Conservation (phyloP, 2,113 vertebrate species). For the Glaucomys volans region DNA sequence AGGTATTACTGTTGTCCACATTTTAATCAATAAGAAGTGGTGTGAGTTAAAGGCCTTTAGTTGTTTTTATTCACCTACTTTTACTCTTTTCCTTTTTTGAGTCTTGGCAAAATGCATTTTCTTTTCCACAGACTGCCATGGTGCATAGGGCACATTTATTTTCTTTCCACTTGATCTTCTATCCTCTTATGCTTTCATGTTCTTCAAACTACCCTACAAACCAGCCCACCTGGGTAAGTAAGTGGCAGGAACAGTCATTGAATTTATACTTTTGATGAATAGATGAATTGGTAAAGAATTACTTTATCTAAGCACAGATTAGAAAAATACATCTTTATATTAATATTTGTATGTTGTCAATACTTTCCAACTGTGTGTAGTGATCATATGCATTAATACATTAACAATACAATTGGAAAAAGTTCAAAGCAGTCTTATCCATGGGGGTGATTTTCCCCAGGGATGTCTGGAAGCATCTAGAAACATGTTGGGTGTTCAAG, state of each 20-base stretch:
- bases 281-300: not conserved
- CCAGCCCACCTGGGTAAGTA: no score
- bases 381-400: not conserved
- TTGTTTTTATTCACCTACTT: conserved; percentile 1
- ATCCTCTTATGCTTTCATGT: no score
- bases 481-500: not conserved
- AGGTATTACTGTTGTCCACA: not conserved
- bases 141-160: no score
- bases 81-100: no score
- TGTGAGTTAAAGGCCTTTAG: no score
- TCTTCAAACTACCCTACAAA: no score
- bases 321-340: not conserved
- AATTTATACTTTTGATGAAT: no score
- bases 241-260: no score
- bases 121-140: no score
- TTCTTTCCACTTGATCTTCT: no score
- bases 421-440: not conserved
- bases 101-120: no score
- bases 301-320: not conserved
- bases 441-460: not conserved
- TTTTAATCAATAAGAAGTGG: not conserved
- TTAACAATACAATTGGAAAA: not conserved
- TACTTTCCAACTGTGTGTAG: not conserved
- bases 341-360: not conserved
- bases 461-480: not conserved